A percentile compares a stretch with the other conserved stretches of the same genome.
phyloP scores from a whole-genome alignment of 2,888 invertebrate species.

The Volucella inflata region DNA sequence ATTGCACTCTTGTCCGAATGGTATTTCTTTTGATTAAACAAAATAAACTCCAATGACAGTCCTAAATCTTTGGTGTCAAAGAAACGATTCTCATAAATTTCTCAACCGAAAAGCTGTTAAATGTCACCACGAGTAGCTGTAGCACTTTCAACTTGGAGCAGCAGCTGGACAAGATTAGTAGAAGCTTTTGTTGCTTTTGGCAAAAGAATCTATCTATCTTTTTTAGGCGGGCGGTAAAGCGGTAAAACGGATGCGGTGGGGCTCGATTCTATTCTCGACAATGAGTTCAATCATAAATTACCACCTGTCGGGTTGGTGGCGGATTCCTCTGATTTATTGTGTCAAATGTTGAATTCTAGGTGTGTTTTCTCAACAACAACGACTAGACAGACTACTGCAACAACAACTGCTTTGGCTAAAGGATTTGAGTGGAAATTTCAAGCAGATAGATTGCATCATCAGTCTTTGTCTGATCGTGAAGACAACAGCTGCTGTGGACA shows the following conservation, averaged over 20 bases:
- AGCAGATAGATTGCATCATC: slow-evolving; percentile 56
- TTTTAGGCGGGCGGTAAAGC: too few species aligned
- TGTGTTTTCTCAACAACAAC: slow-evolving; percentile 26
- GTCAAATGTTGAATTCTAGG: slow-evolving; percentile 69
- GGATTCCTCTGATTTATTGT: slow-evolving; percentile 69
- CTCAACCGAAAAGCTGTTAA: slow-evolving; percentile 50
- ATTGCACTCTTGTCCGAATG: slow-evolving; percentile 33
- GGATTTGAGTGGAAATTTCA: slow-evolving; percentile 41
- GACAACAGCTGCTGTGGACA: slow-evolving; percentile 62
- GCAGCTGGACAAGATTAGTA: slow-evolving; percentile 56
- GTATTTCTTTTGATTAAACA: slow-evolving; percentile 53
- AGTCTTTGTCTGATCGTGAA: slow-evolving; percentile 44
- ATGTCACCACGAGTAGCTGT: slow-evolving; percentile 52
- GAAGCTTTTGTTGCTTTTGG: slow-evolving; percentile 33
- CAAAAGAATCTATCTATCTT: slow-evolving; percentile 38
- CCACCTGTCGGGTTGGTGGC: slow-evolving; percentile 63
- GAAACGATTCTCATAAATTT: slow-evolving; percentile 65
- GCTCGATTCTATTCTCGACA: slow-evolving; percentile 30
- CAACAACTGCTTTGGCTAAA: slow-evolving; percentile 32
- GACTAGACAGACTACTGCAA: too few species aligned
- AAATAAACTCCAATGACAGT: slow-evolving; percentile 62
- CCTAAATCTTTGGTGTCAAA: slow-evolving; percentile 67
- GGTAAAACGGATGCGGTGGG: slow-evolving; percentile 3
- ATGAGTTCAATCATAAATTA: slow-evolving; percentile 64
- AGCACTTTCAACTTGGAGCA: slow-evolving; percentile 32